Base-by-base conservation (phyloP, 2,888 invertebrate genomes). In the Lordiphosa fenestrarum region DNA sequence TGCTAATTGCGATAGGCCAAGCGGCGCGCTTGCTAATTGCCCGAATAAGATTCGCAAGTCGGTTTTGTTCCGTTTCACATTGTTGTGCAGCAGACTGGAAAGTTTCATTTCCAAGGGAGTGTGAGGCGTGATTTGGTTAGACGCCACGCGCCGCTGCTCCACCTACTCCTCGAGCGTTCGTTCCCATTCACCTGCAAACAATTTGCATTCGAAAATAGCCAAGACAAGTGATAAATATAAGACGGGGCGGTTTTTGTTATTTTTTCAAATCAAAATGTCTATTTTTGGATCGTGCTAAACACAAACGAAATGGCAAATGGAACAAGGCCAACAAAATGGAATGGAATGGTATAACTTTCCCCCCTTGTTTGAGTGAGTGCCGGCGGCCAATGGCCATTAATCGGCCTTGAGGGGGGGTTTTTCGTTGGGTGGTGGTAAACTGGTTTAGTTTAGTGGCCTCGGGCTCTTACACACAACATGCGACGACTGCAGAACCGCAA, bases 81-180 rank as follows among this genome's bases (percentile, higher is more conserved):
- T 73, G 69, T 65, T 73, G 73, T 64, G 66, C 73, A 80, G 30
- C 55, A 70, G 73, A 74, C 74, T 75, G 83, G 69, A 75, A 78
- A 78, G 69, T 74, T 75, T 71, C 53, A 30, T 9, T 30, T 30
- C 30, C 9, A 30, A 30, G 3, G 6, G 23, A 6, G 23, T 6
- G 23, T 23, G 23, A 23, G 23, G 9, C 30, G 10, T 30, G 30
- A 30, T 30, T 30, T 30, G 9, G 48, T 55, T 64, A 62, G 56
- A 55, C 56, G 62, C 65, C 60, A 60, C 60, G 60, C 60, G 60
- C 60, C 60, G 62, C 62, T 60, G 60, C 13, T 19, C 23, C 19
- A 25, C 25, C 25, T 25, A 25, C 25, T n/a, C 3, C 41, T 19
- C n/a, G 15, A 35, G 5, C n/a, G n/a, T 4, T 39, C 48, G 37